Base-by-base conservation (phyloP, 2,113 vertebrate species). In the Plestiodon gilberti region DNA sequence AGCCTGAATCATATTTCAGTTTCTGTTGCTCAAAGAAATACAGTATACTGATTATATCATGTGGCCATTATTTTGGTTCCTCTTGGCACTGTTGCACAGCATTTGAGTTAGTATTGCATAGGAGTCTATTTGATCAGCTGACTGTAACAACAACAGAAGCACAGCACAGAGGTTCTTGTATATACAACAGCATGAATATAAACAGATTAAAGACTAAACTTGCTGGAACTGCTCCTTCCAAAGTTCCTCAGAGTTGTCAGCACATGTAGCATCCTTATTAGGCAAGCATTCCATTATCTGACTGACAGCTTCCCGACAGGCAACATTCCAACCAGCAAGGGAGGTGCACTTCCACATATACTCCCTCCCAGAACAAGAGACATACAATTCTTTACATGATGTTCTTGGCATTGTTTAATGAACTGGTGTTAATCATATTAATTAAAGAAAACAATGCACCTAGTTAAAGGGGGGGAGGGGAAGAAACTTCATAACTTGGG, bases 61-160 rank as follows among this genome's bases (percentile, higher is more conserved):
- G 76, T 89, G 81, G 70, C 20, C 89, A 23, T 80, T 87, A 89
- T 88, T 91, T 81, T n/a, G 35, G n/a, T 91, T 89, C 85, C 87
- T 0, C 0, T 25, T 85, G 52, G 71, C 38, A 85, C 15, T 20
- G 43, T 11, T 78, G 74, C 57, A 82, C 0, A 0, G 70, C 22
- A 15, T 57, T 81, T 88, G 59, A 55, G 0, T 0, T 69, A 87
- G 78, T 9, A 78, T 80, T 55, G 71, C 86, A 85, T 86, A 85
- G 69, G 28, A 0, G 0, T 74, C 62, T 70, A 83, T 55, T 77
- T 0, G 0, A 65, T n/a, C 88, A 92, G 43, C 9, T 0, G 0
- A 74, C 75, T n/a, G 3, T 83, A 69, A 87, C 74, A 69, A 87
- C 74, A 88, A 22, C 2, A 90, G 85, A 40, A 84, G 85, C 75